Evolutionary conservation across 2,888 invertebrate species (phyloP).

Genomic region (Eilema depressum): DNA sequence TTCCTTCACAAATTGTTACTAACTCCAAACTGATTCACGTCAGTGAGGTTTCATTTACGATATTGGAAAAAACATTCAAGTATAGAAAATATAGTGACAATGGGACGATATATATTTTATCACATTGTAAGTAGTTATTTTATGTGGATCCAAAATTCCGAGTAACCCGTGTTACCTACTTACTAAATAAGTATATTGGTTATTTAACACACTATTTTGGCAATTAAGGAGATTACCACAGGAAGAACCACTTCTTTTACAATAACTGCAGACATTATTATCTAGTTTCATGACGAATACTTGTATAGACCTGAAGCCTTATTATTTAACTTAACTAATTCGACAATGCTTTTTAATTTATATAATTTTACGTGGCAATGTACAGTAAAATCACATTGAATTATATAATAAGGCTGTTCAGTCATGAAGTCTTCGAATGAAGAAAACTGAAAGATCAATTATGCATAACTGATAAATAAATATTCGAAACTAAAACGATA

Average conservation of each 20-base stretch:
- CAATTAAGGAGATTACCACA: slow-evolving; percentile 87
- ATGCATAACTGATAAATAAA: slow-evolving; percentile 30
- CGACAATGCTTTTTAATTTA: neutral
- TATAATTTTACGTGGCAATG: neutral
- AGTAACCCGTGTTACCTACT: slow-evolving; percentile 51
- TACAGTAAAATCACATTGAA: neutral
- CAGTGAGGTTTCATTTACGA: neutral
- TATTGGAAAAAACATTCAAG: neutral
- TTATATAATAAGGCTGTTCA: slow-evolving; percentile 7
- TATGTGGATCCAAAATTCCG: slow-evolving; percentile 32
- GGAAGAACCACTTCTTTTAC: slow-evolving; percentile 65
- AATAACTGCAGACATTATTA: slow-evolving; percentile 45
- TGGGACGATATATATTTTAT: neutral
- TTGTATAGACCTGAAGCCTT: slow-evolving; percentile 10
- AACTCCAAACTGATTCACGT: neutral
- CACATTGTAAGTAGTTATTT: neutral
- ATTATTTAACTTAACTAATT: slow-evolving; percentile 2
- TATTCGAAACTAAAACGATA: neutral
- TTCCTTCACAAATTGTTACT: neutral
- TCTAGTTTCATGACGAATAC: slow-evolving; percentile 38
- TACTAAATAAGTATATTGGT: slow-evolving; percentile 52
- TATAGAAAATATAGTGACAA: slow-evolving; percentile 1
- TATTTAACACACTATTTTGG: slow-evolving; percentile 79
- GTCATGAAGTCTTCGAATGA: neutral
- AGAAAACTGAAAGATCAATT: neutral